Evolutionary conservation across 1,140 invertebrate species (phyloP), one percentile per base, ranked within the genome.

Genomic region (Cydia amplana): DNA sequence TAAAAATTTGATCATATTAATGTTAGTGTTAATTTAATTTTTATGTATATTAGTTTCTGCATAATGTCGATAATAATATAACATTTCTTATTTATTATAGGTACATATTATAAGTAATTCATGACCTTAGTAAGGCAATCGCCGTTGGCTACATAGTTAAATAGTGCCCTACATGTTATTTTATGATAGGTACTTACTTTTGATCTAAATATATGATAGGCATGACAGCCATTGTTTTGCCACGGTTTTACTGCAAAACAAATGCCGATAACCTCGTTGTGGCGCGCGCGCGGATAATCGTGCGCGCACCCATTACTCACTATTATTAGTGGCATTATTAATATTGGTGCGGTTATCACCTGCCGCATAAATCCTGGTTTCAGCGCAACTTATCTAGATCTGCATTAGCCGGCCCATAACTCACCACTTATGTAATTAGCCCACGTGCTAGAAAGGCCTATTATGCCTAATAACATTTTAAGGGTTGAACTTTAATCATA

Each of bases 401-500:
- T 80, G 79, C 83, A 88, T 88, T 88, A 87, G 81, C 76, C 70
- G 78, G 77, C 73, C 82, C 77, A 86, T 90, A 90, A 88, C 83
- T 90, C 85, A 89, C 81, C 78, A 79, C 75, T 90, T 88, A 85
- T 80, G 82, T 80, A 88, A 90, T 82, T 82, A 77, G 78, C 72
- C 77, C 87, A 85, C 82, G 84, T 84, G 86, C 82, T 78, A 81
- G 85, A 87, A 87, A 87, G 82, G 55, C 18, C 55, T 60, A 4
- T 60, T 23, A 60, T 10, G 55, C 0, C 12, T 60, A 60, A 60
- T 55, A 60, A 60, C 20, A 60, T 51, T 18, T 51, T 14, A 51
- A 18, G 36, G 46, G 16, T 49, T 49, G 46, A 3, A 16, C 46
- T 16, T 16, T 16, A 49, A 49, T 40, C 36, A 40, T 40, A 40